Percentiles rank a stretch among this genome's conserved stretches.
Conservation (phyloP, 2,888 invertebrate genomes). For the Teinopalpus imperialis region DNA sequence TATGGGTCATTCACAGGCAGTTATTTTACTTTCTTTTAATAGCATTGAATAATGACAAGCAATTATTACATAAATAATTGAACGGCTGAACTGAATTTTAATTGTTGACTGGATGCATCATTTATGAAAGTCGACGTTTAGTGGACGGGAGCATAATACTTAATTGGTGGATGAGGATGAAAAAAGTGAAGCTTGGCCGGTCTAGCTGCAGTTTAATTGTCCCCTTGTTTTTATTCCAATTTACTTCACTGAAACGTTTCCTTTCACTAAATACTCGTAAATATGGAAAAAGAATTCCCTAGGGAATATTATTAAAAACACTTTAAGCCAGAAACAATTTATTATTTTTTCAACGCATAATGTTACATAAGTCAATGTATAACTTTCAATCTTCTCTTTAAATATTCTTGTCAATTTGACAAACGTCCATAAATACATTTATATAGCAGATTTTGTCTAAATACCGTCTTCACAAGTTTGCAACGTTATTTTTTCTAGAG, state of each 20-base stretch:
- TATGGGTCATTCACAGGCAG: too few relatives aligned
- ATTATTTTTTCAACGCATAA: too few relatives aligned
- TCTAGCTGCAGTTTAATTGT: constrained; percentile 19
- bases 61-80: neutral
- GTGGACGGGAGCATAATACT: constrained; percentile 5
- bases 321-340: too few relatives aligned
- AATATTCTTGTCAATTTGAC: too few relatives aligned
- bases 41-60: neutral
- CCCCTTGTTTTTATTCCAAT: constrained; percentile 10
- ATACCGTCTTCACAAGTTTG: too few relatives aligned
- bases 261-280: constrained; percentile 13
- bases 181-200: constrained; percentile 8
- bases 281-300: neutral
- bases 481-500: too few relatives aligned
- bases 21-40: too few relatives aligned
- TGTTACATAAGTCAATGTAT: too few relatives aligned
- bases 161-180: constrained; percentile 16
- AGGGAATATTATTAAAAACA: neutral
- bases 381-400: too few relatives aligned
- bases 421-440: too few relatives aligned
- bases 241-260: constrained; percentile 1
- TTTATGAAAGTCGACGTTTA: constrained; percentile 7
- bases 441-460: too few relatives aligned
- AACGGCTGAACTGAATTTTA: constrained; percentile 5
- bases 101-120: constrained; percentile 1